These are phyloP conservation scores for Papilio dardanus DNA, from an alignment of 1,140 invertebrate species.

Conservation along the genomic window DNA sequence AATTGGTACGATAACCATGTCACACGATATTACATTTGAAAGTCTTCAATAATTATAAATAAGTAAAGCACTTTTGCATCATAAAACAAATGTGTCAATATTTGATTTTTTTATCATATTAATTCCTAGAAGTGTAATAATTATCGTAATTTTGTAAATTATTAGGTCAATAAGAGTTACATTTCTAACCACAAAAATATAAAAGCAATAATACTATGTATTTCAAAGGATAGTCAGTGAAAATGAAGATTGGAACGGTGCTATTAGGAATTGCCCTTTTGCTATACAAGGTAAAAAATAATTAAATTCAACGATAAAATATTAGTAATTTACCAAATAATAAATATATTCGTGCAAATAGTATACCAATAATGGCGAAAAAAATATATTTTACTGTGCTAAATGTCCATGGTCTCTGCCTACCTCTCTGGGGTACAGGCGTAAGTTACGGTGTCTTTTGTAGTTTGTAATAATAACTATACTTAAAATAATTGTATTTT, in stretches of 20 bases:
- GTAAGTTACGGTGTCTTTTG: too few species aligned
- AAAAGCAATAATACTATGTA: conserved; percentile 10
- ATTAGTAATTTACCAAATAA: too few species aligned
- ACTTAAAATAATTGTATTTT: background rate
- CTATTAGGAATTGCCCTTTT: background rate
- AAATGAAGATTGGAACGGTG: conserved; percentile 25
- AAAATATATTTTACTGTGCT: too few species aligned
- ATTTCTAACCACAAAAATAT: conserved; percentile 23
- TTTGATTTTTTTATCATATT: conserved; percentile 10
- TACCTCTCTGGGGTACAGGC: too few species aligned
- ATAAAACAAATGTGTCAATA: background rate
- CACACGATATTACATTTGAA: background rate
- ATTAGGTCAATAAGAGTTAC: background rate
- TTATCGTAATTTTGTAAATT: conserved; percentile 32
- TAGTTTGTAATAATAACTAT: too few species aligned
- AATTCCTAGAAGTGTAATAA: conserved; percentile 23
- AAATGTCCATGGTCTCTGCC: too few species aligned
- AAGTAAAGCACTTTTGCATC: background rate
- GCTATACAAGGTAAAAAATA: conserved; percentile 24
- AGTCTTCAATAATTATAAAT: background rate
- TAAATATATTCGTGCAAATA: too few species aligned
- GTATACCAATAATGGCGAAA: too few species aligned
- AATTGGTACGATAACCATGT: background rate
- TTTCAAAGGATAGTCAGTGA: background rate
- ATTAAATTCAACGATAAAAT: too few species aligned